Percentiles rank a stretch among this genome's conserved stretches.
Conservation (phyloP, 2,797 vertebrate genomes). For the Rallus crepitans region DNA sequence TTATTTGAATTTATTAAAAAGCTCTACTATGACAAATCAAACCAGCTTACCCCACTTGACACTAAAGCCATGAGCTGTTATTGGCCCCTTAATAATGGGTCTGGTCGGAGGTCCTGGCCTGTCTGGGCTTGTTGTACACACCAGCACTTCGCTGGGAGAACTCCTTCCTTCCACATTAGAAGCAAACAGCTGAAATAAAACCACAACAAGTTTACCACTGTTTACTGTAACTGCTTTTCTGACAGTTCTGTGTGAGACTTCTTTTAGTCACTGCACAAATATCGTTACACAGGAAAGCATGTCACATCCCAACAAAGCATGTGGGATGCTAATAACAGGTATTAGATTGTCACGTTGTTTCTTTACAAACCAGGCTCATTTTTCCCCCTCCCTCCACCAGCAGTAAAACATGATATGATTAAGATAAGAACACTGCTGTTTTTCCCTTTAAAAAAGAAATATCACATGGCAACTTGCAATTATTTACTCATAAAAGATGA, state of each 20-base stretch:
- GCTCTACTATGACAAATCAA: neutral
- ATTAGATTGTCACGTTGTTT: neutral
- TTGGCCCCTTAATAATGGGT: slow-evolving; percentile 82
- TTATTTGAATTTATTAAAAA: neutral
- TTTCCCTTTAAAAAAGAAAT: neutral
- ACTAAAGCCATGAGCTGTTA: slow-evolving; percentile 89
- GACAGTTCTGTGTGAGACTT: neutral
- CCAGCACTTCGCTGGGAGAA: slow-evolving; percentile 93
- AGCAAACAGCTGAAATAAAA: slow-evolving; percentile 88
- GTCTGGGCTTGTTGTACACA: slow-evolving; percentile 95
- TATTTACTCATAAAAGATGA: neutral
- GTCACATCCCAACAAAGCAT: neutral
- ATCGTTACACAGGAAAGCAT: neutral
- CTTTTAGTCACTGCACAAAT: neutral
- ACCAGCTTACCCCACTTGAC: slow-evolving; percentile 91
- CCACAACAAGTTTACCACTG: neutral
- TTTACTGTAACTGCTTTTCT: neutral
- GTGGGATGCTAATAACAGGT: neutral
- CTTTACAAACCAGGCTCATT: neutral
- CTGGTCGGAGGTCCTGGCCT: slow-evolving; percentile 92
- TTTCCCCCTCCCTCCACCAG: neutral
- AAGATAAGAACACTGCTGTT: neutral
- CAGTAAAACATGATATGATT: neutral
- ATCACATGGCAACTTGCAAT: neutral
- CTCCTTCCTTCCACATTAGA: slow-evolving; percentile 94